Conservation (phyloP, 2,113 vertebrate genomes). For the Crotalus horridus region DNA sequence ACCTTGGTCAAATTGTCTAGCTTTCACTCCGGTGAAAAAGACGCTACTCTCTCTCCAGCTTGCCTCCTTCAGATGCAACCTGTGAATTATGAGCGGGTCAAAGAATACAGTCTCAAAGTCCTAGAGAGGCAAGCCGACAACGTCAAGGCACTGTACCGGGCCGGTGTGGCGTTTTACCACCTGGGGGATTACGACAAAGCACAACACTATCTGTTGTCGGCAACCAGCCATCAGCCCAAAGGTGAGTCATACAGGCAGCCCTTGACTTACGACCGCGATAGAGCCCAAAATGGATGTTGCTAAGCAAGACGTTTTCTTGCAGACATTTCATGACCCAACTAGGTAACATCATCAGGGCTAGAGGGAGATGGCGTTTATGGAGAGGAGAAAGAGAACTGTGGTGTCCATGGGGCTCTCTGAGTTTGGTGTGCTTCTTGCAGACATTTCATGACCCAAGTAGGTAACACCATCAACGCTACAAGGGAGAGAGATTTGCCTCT, state of each 20-base stretch:
- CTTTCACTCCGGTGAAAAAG: neutral
- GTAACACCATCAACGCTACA: too few relatives aligned
- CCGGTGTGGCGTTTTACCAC: constrained; percentile 84
- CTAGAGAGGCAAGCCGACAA: constrained; percentile 76
- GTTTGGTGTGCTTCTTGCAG: too few relatives aligned
- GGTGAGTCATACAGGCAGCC: constrained; percentile 62
- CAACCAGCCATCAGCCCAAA: constrained; percentile 77
- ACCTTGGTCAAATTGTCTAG: neutral
- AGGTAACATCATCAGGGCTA: too few relatives aligned
- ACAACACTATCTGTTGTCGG: constrained; percentile 74
- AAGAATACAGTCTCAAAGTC: constrained; percentile 83
- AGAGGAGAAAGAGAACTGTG: too few relatives aligned
- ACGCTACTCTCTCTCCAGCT: constrained; percentile 62
- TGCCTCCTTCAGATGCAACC: constrained; percentile 82
- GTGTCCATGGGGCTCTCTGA: too few relatives aligned
- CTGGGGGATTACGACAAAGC: constrained; percentile 80
- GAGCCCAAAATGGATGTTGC: neutral
- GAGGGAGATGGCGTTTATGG: too few relatives aligned
- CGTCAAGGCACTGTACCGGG: constrained; percentile 85
- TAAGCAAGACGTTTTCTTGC: neutral
- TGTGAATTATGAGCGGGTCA: constrained; percentile 83
- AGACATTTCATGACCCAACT: too few relatives aligned
- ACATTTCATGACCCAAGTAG: too few relatives aligned
- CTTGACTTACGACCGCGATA: neutral
- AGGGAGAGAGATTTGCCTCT: too few relatives aligned